phyloP scores from a whole-genome alignment of 2,888 invertebrate species.

The Sinhomidia bicolor region DNA sequence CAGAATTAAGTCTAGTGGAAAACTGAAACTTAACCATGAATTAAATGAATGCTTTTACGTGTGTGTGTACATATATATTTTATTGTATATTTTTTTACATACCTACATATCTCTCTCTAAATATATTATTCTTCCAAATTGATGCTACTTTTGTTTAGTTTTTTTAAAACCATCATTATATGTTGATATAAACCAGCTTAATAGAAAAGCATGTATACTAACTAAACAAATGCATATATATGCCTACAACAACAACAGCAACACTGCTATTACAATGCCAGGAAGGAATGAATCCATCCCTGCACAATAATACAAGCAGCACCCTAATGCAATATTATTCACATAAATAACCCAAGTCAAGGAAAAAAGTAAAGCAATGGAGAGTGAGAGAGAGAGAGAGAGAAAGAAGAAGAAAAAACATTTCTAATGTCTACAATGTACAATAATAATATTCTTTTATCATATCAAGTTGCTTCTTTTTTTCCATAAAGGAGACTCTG shows the following conservation, averaged over 20 bases:
- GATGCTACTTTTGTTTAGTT: too few relatives aligned
- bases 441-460: constrained; percentile 66
- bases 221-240: not conserved
- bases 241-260: too few relatives aligned
- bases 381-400: too few relatives aligned
- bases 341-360: constrained; percentile 67
- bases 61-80: constrained; percentile 21
- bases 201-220: constrained; percentile 28
- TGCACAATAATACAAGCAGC: constrained; percentile 32
- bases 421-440: constrained; percentile 57
- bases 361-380: constrained; percentile 60
- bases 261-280: too few relatives aligned
- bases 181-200: too few relatives aligned
- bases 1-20: constrained; percentile 57
- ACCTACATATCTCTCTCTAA: not conserved
- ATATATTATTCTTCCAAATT: too few relatives aligned
- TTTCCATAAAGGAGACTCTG: constrained; percentile 55
- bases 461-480: constrained; percentile 67
- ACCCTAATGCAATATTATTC: constrained; percentile 68
- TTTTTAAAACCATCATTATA: too few relatives aligned
- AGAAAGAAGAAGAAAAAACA: constrained; percentile 31
- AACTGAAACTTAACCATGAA: constrained; percentile 65
- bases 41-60: constrained; percentile 59
- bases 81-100: not conserved
- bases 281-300: constrained; percentile 8